phyloP scores from a whole-genome alignment of 2,888 invertebrate genomes.

The Apotomis capreana region DNA sequence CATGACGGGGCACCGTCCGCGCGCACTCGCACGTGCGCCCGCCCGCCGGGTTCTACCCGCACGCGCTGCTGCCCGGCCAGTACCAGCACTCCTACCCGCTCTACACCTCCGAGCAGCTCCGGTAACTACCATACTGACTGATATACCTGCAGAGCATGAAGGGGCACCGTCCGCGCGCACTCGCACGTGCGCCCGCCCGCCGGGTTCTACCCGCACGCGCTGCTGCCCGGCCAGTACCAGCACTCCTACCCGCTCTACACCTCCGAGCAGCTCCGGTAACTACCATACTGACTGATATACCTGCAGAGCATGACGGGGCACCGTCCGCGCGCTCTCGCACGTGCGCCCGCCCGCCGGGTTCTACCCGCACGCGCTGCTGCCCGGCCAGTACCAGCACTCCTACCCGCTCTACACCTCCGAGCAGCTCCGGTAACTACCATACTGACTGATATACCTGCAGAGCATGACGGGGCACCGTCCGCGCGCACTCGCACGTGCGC shows the following conservation, averaged over 20 bases:
- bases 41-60: slow-evolving; percentile 90
- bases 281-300: slow-evolving; percentile 62
- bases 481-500: slow-evolving; percentile 57
- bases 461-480: slow-evolving; percentile 91
- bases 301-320: slow-evolving; percentile 95
- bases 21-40: slow-evolving; percentile 65
- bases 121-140: slow-evolving; percentile 49
- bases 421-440: slow-evolving; percentile 83
- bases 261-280: slow-evolving; percentile 87
- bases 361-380: slow-evolving; percentile 97
- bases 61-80: slow-evolving; percentile 98
- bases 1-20: slow-evolving; percentile 88
- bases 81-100: slow-evolving; percentile 92
- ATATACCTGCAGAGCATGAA: slow-evolving; percentile 93
- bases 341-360: slow-evolving; percentile 81
- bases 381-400: slow-evolving; percentile 97
- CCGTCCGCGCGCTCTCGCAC: slow-evolving; percentile 64
- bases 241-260: slow-evolving; percentile 92
- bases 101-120: slow-evolving; percentile 91
- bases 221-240: slow-evolving; percentile 98
- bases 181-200: slow-evolving; percentile 74
- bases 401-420: slow-evolving; percentile 91
- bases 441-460: slow-evolving; percentile 86
- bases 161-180: slow-evolving; percentile 84
- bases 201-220: slow-evolving; percentile 93